Evolutionary conservation across 2,797 vertebrate genomes (phyloP), one percentile per base, ranked within the genome.

Genomic region (Zenarchopterus dispar): DNA sequence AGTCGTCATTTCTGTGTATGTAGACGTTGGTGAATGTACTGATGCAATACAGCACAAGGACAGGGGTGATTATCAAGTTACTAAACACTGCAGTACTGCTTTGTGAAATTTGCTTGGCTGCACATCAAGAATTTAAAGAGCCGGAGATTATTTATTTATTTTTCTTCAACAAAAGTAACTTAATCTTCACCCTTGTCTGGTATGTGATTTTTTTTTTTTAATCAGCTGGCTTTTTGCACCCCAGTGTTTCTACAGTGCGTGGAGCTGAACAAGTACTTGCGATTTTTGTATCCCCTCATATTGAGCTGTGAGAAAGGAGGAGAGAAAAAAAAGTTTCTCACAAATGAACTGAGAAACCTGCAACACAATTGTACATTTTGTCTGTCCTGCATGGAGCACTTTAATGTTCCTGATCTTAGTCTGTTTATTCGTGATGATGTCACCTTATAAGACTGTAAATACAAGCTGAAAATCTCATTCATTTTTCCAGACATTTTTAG

Each of bases 341-440:
- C 83, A 77, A 79, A 80, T 77, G 61, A 87, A 82, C 73, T 86
- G 78, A 81, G 79, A 84, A 86, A 82, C 75, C 60, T 4, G 61
- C 70, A 64, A 84, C 81, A 69, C 77, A 73, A 44, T 48, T 91
- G 85, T 88, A 86, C 85, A 89, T 89, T 86, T 77, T 57, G 90
- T 90, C 85, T 81, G 89, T 90, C 89, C 89, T 93, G 92, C 91
- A 92, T 92, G 88, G 88, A 91, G 90, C 91, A 90, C 91, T 92
- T 92, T 92, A 91, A 90, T 89, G 89, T 91, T 89, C 85, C 85
- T 83, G 76, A 84, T 87, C 80, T 83, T 82, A 77, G 75, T 87
- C 82, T 82, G 80, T 90, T 84, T 87, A 70, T 85, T 78, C 42
- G 85, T 89, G 79, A 74, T 70, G 73, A 81, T 62, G 80, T 87